phyloP scores from a whole-genome alignment of 2,113 vertebrate genomes.

The Menura novaehollandiae region DNA sequence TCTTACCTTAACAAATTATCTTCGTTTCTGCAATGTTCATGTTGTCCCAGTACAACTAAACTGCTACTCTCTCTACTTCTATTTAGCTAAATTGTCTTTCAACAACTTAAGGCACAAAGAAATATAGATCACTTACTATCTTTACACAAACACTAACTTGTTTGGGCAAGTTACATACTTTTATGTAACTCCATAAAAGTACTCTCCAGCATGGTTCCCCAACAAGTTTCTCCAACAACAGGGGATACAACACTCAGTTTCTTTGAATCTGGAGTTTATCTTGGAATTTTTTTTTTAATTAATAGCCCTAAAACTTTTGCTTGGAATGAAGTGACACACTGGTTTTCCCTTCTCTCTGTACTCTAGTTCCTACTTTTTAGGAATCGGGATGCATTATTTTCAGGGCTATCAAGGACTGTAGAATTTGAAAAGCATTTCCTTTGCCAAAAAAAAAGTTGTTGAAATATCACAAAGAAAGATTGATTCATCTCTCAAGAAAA shows the following conservation, averaged over 20 bases:
- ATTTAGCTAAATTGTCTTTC: not conserved
- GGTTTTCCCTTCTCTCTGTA: not conserved
- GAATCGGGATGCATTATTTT: not conserved
- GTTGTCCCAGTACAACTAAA: not conserved
- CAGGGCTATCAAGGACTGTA: not conserved
- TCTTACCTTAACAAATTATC: not conserved
- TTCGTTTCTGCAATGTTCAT: not conserved
- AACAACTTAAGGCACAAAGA: not conserved
- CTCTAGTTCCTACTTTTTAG: not conserved
- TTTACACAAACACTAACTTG: no score
- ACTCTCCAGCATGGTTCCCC: not conserved
- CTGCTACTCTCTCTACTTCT: not conserved
- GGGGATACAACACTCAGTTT: not conserved
- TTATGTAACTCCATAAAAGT: no score
- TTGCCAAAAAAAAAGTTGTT: not conserved
- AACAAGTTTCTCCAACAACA: not conserved
- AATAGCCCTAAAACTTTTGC: not conserved
- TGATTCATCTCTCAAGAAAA: conserved; percentile 18
- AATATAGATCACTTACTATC: not conserved
- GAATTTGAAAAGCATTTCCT: not conserved
- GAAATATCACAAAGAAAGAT: conserved; percentile 17
- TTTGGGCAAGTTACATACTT: not conserved
- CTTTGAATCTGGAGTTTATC: not conserved
- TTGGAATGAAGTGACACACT: not conserved
- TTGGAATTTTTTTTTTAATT: not conserved